These are phyloP conservation scores for Budorcas taxicolor DNA, from an alignment of 2,113 vertebrate species.

Conservation along the genomic window DNA sequence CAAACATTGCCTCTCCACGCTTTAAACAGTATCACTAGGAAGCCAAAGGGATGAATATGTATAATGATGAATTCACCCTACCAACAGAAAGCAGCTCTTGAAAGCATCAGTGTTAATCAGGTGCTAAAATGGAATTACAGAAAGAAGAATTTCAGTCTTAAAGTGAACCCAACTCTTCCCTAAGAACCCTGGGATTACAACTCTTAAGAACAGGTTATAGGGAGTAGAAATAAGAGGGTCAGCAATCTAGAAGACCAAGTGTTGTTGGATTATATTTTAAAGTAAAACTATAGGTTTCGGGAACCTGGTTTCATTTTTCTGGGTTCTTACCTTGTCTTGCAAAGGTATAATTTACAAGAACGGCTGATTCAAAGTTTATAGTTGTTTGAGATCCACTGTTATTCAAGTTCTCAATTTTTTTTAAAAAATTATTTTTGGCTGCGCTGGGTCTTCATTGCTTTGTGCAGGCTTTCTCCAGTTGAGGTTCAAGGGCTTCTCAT, in stretches of 20 bases:
- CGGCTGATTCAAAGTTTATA: background rate
- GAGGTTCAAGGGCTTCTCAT: background rate
- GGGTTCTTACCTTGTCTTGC: background rate
- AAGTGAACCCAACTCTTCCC: background rate
- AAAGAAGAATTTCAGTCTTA: constrained; percentile 54
- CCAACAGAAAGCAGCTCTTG: constrained; percentile 59
- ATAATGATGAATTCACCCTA: constrained; percentile 60
- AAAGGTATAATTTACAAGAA: background rate
- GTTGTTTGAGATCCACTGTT: background rate
- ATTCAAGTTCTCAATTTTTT: background rate
- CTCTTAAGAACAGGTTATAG: background rate
- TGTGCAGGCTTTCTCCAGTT: background rate
- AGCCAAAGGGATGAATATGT: constrained; percentile 1
- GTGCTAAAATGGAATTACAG: constrained; percentile 60
- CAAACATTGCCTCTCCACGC: constrained; percentile 57
- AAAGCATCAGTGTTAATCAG: constrained; percentile 62
- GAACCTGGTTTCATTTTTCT: background rate
- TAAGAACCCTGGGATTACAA: background rate
- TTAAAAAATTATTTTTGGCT: background rate
- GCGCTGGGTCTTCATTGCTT: background rate
- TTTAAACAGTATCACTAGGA: constrained; percentile 62
- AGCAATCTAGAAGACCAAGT: background rate
- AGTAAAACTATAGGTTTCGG: background rate
- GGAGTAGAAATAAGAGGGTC: background rate
- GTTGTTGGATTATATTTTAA: background rate